A percentile compares a stretch with the other conserved stretches of the same genome.
Conservation (phyloP, 2,888 invertebrate genomes). For the Eupelmus urozonus region DNA sequence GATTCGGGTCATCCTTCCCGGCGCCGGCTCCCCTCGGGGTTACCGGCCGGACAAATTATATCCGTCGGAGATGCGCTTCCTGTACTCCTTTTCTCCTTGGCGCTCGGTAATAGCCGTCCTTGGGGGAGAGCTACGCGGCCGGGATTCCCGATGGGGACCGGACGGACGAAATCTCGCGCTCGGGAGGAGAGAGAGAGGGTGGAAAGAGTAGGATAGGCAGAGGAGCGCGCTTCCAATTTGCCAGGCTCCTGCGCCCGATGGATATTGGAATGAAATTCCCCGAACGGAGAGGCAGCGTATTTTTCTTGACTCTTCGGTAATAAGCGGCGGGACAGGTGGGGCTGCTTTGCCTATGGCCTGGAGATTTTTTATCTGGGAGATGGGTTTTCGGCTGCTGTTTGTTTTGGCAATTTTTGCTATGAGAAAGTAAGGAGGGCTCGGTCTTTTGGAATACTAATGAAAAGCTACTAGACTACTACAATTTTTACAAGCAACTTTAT, state of each 20-base stretch:
- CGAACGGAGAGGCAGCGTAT: too few relatives aligned
- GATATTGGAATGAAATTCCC: constrained; percentile 65
- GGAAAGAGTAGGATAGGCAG: too few relatives aligned
- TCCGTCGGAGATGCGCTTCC: constrained; percentile 42
- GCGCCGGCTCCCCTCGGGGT: constrained; percentile 53
- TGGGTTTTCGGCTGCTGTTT: background rate
- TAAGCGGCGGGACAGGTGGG: constrained; percentile 5
- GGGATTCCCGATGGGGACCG: constrained; percentile 69
- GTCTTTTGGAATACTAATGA: too few relatives aligned
- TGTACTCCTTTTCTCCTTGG: constrained; percentile 44
- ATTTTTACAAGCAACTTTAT: too few relatives aligned
- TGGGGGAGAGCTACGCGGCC: constrained; percentile 64
- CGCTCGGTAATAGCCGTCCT: constrained; percentile 70
- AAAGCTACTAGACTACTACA: too few relatives aligned
- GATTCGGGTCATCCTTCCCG: constrained; percentile 74
- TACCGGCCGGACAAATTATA: constrained; percentile 32
- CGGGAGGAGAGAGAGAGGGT: too few relatives aligned
- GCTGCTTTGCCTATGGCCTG: too few relatives aligned
- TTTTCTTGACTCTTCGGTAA: background rate
- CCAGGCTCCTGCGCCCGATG: constrained; percentile 66
- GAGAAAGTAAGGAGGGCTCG: too few relatives aligned
- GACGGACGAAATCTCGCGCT: constrained; percentile 61
- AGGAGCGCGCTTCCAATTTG: constrained; percentile 68
- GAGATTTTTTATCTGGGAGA: too few relatives aligned
- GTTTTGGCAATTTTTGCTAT: too few relatives aligned